Conservation (phyloP, 35 echinoderm and acorn worm species). For the Holothuria glaberrima region DNA sequence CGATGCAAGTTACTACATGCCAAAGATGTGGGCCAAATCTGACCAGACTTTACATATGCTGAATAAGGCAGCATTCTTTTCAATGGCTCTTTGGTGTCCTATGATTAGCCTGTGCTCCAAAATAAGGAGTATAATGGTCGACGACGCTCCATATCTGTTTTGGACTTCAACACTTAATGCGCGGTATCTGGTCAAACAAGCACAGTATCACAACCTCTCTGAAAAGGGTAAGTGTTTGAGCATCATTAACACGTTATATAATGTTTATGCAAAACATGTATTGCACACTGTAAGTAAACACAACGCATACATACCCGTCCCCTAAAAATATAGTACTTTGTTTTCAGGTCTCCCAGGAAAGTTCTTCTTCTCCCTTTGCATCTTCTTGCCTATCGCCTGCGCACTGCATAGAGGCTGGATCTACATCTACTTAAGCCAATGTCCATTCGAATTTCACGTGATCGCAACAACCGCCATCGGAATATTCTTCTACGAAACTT, state of each 20-base stretch:
- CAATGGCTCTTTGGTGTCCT: no score
- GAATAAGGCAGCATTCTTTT: no score
- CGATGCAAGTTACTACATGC: no score
- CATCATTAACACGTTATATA: no score
- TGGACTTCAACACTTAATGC: constrained; percentile 5
- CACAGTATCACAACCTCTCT: not conserved
- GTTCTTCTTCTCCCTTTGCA: not conserved
- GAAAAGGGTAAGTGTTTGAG: no score
- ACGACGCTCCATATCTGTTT: not conserved
- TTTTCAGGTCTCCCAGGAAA: constrained; percentile 22
- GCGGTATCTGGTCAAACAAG: not conserved
- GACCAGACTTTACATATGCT: no score
- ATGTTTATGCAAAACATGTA: no score
- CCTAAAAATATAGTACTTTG: no score
- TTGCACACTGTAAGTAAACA: no score
- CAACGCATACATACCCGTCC: no score
- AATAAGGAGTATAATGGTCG: not conserved
- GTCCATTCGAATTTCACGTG: not conserved
- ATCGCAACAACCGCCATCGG: not conserved
- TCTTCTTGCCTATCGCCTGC: not conserved
- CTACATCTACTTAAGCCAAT: not conserved
- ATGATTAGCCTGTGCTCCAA: not conserved
- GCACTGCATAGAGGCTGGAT: not conserved
- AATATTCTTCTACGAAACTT: not conserved
- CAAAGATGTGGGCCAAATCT: no score